Conservation (phyloP, 1,140 invertebrate genomes). For the Phthorimaea operculella region DNA sequence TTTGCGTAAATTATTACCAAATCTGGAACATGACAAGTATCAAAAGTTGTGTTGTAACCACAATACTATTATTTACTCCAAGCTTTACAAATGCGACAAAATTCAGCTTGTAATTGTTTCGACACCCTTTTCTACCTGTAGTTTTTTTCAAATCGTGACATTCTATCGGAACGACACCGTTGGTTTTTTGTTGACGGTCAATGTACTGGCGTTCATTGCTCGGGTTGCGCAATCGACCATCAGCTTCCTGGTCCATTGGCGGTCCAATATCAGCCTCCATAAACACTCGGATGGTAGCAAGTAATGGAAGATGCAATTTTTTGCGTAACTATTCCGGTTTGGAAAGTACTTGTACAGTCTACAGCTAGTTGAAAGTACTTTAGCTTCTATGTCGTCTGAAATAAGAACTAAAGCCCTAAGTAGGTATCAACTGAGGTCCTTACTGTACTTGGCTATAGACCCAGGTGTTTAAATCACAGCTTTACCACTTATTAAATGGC, state of each 20-base stretch:
- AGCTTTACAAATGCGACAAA: too few species aligned
- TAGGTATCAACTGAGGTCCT: too few species aligned
- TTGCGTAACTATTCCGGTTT: slow-evolving; percentile 5
- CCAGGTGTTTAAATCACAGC: too few species aligned
- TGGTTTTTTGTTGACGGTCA: slow-evolving; percentile 1
- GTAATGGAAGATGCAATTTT: slow-evolving; percentile 5
- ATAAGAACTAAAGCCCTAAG: too few species aligned
- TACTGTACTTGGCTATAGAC: too few species aligned
- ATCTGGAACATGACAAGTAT: too few species aligned
- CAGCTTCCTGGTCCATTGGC: neutral
- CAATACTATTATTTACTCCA: too few species aligned
- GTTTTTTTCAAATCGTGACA: neutral
- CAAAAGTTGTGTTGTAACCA: too few species aligned
- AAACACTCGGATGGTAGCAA: neutral
- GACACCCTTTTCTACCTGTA: slow-evolving; percentile 1
- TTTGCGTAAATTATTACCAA: too few species aligned
- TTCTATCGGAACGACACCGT: neutral
- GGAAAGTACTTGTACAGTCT: slow-evolving; percentile 1
- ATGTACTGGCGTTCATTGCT: slow-evolving; percentile 1
- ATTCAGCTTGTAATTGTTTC: neutral
- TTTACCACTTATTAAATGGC: too few species aligned
- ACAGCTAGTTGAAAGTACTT: neutral
- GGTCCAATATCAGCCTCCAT: neutral
- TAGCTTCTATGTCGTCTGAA: too few species aligned
- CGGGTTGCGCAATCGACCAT: neutral